These are phyloP conservation scores for Dicyrtoma fusca DNA, from an alignment of 2,888 invertebrate species.

Conservation along the genomic window DNA sequence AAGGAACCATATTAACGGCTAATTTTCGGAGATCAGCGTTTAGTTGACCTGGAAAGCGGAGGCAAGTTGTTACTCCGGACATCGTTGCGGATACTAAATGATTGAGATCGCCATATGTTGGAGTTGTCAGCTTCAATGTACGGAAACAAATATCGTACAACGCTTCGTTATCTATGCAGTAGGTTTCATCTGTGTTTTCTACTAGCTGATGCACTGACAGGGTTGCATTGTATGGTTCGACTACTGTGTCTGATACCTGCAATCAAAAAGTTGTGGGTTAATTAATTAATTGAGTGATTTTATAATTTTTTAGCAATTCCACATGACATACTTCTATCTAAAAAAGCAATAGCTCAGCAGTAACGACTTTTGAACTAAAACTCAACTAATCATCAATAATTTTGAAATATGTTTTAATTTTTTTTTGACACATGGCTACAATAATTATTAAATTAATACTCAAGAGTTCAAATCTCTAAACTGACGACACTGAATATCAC, in stretches of 20 bases:
- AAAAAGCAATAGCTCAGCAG: too few species aligned
- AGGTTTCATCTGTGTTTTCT: conserved; percentile 87
- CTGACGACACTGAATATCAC: too few species aligned
- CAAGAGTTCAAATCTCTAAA: too few species aligned
- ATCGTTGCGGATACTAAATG: conserved; percentile 80
- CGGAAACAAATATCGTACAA: conserved; percentile 88
- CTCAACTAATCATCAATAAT: too few species aligned
- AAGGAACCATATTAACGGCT: conserved; percentile 96
- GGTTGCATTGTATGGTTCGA: conserved; percentile 87
- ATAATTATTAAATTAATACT: too few species aligned
- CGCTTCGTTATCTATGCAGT: conserved; percentile 88
- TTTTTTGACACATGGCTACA: too few species aligned
- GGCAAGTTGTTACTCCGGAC: conserved; percentile 86
- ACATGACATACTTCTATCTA: too few species aligned
- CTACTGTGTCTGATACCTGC: conserved; percentile 86
- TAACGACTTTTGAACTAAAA: too few species aligned
- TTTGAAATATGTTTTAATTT: too few species aligned
- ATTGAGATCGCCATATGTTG: conserved; percentile 87
- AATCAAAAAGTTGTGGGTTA: too few species aligned
- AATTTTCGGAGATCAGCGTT: conserved; percentile 90
- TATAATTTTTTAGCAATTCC: too few species aligned
- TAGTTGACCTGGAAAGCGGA: conserved; percentile 89
- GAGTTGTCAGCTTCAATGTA: conserved; percentile 79
- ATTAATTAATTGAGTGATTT: too few species aligned
- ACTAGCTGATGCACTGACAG: conserved; percentile 83